Conservation (phyloP, 2,113 vertebrate genomes). For the Carassius carassius region DNA sequence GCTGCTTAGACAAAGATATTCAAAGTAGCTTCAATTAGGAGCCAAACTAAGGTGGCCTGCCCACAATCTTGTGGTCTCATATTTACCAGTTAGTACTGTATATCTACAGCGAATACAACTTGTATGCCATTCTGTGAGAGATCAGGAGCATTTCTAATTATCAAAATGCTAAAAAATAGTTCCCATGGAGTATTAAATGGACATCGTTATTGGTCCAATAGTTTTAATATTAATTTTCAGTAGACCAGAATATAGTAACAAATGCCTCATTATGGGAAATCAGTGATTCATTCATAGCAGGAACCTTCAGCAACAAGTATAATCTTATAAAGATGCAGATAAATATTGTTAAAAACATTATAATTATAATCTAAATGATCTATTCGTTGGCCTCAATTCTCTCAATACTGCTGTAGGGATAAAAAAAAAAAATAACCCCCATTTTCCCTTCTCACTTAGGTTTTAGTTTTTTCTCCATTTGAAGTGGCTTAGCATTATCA, state of each 20-base stretch:
- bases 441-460: slow-evolving; percentile 3
- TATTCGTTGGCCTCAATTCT: no score
- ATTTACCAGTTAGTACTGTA: neutral
- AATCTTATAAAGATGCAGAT: slow-evolving; percentile 18
- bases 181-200: neutral
- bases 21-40: slow-evolving; percentile 50
- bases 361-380: no score
- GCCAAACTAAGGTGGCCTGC: slow-evolving; percentile 32
- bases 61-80: neutral
- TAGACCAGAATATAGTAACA: slow-evolving; percentile 34
- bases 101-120: neutral
- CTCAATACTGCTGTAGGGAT: neutral
- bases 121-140: neutral
- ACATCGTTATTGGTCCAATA: slow-evolving; percentile 44
- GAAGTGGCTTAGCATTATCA: neutral
- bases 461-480: neutral
- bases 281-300: slow-evolving; percentile 41
- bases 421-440: slow-evolving; percentile 17
- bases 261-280: slow-evolving; percentile 36
- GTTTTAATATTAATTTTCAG: slow-evolving; percentile 38
- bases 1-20: slow-evolving; percentile 46
- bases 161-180: slow-evolving; percentile 10
- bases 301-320: slow-evolving; percentile 37
- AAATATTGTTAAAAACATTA: no score
- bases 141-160: neutral